These are phyloP conservation scores for Mythimna loreyi DNA, from an alignment of 2,888 invertebrate species.

Conservation along the genomic window DNA sequence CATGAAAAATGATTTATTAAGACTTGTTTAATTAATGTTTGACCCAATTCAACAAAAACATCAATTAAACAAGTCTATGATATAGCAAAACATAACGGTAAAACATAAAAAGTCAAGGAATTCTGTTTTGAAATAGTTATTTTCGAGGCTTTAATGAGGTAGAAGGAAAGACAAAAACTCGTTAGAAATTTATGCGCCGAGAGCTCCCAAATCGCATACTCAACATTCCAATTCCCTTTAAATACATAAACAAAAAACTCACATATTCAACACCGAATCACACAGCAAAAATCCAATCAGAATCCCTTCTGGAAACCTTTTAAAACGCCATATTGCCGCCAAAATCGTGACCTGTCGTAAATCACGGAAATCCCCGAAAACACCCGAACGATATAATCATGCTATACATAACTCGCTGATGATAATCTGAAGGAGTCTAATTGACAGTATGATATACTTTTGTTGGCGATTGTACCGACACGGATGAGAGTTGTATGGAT, in stretches of 20 bases:
- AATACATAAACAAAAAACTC: constrained; percentile 2
- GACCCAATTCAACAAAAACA: too few relatives aligned
- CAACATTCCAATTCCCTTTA: not conserved
- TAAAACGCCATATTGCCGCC: constrained; percentile 62
- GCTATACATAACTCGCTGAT: constrained; percentile 75
- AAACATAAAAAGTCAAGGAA: not conserved
- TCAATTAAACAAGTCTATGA: too few relatives aligned
- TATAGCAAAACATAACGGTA: not conserved
- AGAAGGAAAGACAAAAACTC: not conserved
- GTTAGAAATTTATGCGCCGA: not conserved
- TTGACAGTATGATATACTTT: constrained; percentile 83
- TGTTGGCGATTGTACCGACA: constrained; percentile 66
- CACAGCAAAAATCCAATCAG: constrained; percentile 29
- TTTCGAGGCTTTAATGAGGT: not conserved
- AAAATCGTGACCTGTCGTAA: constrained; percentile 68
- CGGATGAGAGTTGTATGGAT: constrained; percentile 49
- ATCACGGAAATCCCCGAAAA: constrained; percentile 69
- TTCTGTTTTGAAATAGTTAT: not conserved
- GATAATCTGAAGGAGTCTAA: constrained; percentile 79
- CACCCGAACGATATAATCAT: constrained; percentile 68
- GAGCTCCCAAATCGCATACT: constrained; percentile 5
- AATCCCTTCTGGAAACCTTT: constrained; percentile 39
- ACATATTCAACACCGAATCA: constrained; percentile 1
- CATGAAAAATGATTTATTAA: too few relatives aligned
- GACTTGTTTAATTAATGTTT: too few relatives aligned